phyloP scores from a whole-genome alignment of 2,113 vertebrate genomes.

The Clarias macrocephalus region DNA sequence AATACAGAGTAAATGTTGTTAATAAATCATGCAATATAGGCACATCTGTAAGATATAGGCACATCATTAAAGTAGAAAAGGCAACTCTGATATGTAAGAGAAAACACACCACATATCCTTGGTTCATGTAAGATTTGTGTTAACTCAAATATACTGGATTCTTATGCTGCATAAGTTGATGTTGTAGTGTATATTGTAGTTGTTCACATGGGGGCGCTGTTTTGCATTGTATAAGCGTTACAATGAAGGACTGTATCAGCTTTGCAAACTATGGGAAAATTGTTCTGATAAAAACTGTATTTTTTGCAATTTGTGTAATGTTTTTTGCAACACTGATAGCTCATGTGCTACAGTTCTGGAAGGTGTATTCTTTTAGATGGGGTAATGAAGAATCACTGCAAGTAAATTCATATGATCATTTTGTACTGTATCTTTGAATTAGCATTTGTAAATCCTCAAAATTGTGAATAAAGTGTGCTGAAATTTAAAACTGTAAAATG shows the following conservation, averaged over 20 bases:
- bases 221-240: constrained; percentile 1
- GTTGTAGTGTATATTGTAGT: background rate
- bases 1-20: no score
- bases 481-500: background rate
- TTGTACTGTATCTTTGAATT: background rate
- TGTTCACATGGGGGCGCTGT: constrained; percentile 11
- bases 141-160: background rate
- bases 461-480: constrained; percentile 16
- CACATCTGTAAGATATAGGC: background rate
- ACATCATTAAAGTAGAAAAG: background rate
- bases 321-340: background rate
- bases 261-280: background rate
- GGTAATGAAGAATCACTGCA: constrained; percentile 5
- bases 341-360: background rate
- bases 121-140: background rate
- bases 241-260: background rate
- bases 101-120: background rate
- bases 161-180: background rate
- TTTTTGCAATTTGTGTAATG: background rate
- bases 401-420: background rate
- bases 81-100: background rate
- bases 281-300: background rate
- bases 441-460: background rate
- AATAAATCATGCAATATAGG: background rate
- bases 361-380: background rate